Evolutionary conservation across 1,140 invertebrate genomes (phyloP).

Genomic region (Ceratosolen fusciceps): DNA sequence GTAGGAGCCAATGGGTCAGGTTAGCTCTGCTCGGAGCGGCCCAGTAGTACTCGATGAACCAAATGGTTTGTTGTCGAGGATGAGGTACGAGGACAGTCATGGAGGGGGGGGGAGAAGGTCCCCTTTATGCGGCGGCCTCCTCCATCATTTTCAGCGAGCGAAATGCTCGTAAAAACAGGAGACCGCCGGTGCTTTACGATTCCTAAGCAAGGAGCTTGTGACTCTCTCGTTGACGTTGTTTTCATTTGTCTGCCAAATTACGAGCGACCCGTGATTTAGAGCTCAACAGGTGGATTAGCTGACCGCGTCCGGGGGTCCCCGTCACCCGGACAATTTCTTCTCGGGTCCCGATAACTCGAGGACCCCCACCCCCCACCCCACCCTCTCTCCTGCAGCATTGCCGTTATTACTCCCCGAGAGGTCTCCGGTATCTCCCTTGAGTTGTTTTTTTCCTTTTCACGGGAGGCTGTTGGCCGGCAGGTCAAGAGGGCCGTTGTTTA

Average conservation of each 20-base stretch:
- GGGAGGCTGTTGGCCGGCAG: not conserved
- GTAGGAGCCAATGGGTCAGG: slow-evolving; percentile 22
- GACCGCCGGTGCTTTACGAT: slow-evolving; percentile 28
- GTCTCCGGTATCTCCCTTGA: not conserved
- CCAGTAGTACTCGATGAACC: not conserved
- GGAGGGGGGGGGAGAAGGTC: too few relatives aligned
- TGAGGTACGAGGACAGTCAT: too few relatives aligned
- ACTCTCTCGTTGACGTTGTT: slow-evolving; percentile 11
- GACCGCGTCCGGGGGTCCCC: not conserved
- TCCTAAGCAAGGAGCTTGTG: not conserved
- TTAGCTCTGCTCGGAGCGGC: not conserved
- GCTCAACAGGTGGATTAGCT: slow-evolving; percentile 34
- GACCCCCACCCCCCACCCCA: not conserved
- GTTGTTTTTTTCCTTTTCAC: not conserved
- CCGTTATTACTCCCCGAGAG: not conserved
- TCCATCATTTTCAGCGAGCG: slow-evolving; percentile 1
- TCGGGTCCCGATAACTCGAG: not conserved
- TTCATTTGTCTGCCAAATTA: slow-evolving; percentile 38
- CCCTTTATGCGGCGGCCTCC: too few relatives aligned
- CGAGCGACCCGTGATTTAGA: slow-evolving; percentile 35
- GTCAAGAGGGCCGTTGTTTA: slow-evolving; percentile 9
- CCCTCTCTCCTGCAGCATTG: not conserved
- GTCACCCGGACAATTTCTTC: not conserved
- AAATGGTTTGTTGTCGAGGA: not conserved
- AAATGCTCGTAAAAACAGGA: slow-evolving; percentile 26